Evolutionary conservation across 2,113 vertebrate species (phyloP).

Genomic region (Passer domesticus): DNA sequence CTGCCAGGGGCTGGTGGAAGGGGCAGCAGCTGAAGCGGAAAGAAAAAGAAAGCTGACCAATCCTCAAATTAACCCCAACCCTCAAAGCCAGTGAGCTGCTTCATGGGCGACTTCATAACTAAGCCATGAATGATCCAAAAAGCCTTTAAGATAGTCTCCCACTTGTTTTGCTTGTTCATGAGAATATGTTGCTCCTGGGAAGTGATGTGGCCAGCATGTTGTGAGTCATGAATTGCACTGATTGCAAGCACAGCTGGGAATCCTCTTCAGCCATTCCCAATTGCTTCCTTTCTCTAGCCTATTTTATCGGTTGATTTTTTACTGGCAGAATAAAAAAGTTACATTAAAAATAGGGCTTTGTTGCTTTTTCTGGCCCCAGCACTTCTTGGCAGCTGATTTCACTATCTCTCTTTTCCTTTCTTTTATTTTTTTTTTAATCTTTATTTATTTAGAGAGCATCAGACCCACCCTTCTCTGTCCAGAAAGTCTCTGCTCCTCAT

Average conservation of each 20-base stretch:
- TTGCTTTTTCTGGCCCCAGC: slow-evolving; percentile 65
- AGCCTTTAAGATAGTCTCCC: slow-evolving; percentile 34
- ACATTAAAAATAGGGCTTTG: slow-evolving; percentile 67
- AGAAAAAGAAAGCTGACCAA: slow-evolving; percentile 11
- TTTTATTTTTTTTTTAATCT: background rate
- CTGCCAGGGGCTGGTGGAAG: background rate
- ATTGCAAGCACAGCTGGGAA: slow-evolving; percentile 72
- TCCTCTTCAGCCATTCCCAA: slow-evolving; percentile 72
- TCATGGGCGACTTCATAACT: background rate
- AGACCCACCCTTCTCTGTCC: slow-evolving; percentile 7
- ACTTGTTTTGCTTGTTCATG: slow-evolving; percentile 66
- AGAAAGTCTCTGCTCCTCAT: background rate
- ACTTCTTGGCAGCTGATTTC: slow-evolving; percentile 52
- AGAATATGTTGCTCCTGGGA: slow-evolving; percentile 67
- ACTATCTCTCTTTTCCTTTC: background rate
- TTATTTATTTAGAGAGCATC: slow-evolving; percentile 12
- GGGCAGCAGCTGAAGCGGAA: background rate
- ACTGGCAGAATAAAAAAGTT: slow-evolving; percentile 52
- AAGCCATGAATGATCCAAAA: slow-evolving; percentile 27
- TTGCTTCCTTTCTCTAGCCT: slow-evolving; percentile 69
- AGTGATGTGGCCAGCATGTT: slow-evolving; percentile 68
- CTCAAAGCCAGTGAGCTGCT: background rate
- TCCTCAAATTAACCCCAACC: background rate
- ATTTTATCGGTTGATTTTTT: slow-evolving; percentile 63
- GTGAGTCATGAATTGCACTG: slow-evolving; percentile 71